These are phyloP conservation scores for Chauna torquata DNA, from an alignment of 2,113 vertebrate genomes.

Conservation along the genomic window DNA sequence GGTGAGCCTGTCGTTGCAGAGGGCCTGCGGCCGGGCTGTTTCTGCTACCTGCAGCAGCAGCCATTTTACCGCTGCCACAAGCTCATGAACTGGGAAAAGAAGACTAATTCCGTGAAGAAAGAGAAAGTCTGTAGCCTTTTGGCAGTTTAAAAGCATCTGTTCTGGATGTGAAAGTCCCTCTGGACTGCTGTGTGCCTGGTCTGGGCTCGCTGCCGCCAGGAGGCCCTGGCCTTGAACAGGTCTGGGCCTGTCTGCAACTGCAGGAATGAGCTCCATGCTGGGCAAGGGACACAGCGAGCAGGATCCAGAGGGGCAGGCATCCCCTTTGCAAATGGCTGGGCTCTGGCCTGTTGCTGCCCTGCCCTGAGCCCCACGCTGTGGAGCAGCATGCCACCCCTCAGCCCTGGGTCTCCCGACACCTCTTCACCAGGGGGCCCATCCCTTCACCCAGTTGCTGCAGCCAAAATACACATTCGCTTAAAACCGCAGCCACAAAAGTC, in stretches of 20 bases:
- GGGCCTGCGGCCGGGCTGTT: rapidly evolving
- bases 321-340: not conserved
- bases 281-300: too few relatives aligned
- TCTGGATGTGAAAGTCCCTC: not conserved
- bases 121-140: not conserved
- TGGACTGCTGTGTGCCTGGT: not conserved
- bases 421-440: not conserved
- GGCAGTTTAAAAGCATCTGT: not conserved
- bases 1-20: rapidly evolving
- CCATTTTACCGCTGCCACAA: not conserved
- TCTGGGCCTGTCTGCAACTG: not conserved
- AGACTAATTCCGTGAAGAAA: not conserved
- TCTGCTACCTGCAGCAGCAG: not conserved
- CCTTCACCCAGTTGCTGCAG: not conserved
- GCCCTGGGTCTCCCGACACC: not conserved
- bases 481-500: not conserved
- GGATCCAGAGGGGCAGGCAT: not conserved
- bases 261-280: not conserved
- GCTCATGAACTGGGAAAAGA: not conserved
- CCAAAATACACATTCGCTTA: not conserved
- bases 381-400: not conserved
- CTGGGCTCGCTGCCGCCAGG: not conserved
- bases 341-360: not conserved
- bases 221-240: too few relatives aligned
- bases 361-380: not conserved